Percentiles rank a stretch among this genome's conserved stretches.
Evolutionary conservation across 2,797 vertebrate species (phyloP).

Genomic region (Neosilurus mollespiculum): DNA sequence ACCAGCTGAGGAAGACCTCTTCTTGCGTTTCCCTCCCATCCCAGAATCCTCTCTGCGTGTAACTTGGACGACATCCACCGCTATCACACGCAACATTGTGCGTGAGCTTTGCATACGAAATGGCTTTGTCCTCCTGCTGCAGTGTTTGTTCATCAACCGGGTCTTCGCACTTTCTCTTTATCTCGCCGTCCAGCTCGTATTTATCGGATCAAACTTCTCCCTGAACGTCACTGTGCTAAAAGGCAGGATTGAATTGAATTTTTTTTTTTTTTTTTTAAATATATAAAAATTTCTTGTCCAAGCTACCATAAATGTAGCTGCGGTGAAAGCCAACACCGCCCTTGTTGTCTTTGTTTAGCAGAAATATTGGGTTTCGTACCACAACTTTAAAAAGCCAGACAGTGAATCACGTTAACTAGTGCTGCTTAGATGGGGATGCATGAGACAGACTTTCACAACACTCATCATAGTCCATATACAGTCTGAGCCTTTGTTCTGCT

Average conservation of each 20-base stretch:
- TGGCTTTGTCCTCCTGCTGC: constrained; percentile 72
- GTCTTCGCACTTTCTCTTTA: constrained; percentile 63
- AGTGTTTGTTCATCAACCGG: constrained; percentile 38
- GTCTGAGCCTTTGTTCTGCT: constrained; percentile 68
- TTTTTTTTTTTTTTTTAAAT: neutral
- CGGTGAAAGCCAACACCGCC: constrained; percentile 29
- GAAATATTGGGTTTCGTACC: constrained; percentile 66
- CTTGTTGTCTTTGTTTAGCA: constrained; percentile 65
- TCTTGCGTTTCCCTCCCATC: constrained; percentile 57
- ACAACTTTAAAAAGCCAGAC: constrained; percentile 65
- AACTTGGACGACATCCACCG: constrained; percentile 77
- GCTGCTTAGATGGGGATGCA: constrained; percentile 59
- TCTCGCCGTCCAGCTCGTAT: constrained; percentile 73
- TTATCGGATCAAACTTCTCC: constrained; percentile 70
- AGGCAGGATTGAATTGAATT: constrained; percentile 59
- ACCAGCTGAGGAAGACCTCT: constrained; percentile 72
- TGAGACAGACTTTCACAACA: constrained; percentile 65
- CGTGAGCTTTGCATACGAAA: constrained; percentile 81
- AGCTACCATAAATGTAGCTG: constrained; percentile 23
- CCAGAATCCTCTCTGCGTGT: constrained; percentile 67
- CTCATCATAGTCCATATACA: constrained; percentile 61
- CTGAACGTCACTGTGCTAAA: constrained; percentile 26
- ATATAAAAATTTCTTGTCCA: neutral
- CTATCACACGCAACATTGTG: constrained; percentile 81
- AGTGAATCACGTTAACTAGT: constrained; percentile 59